Conservation (phyloP, 2,888 invertebrate species). For the Palloptera scutellata region DNA sequence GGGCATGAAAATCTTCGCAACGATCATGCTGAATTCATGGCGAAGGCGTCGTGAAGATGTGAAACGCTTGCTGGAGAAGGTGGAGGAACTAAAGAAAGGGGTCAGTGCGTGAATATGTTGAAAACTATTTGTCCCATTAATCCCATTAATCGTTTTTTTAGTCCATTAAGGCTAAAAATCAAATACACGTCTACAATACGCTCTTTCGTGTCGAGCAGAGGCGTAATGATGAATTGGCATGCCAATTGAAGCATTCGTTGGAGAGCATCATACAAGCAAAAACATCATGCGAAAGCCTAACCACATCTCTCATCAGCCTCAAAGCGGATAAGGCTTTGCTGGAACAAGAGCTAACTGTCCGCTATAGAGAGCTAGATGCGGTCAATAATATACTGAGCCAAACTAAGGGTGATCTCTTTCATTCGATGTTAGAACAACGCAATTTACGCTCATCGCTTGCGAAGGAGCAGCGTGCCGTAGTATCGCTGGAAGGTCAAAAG, state of each 20-base stretch:
- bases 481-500: constrained; percentile 46
- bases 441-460: constrained; percentile 43
- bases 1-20: constrained; percentile 51
- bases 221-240: constrained; percentile 52
- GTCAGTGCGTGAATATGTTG: constrained; percentile 43
- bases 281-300: constrained; percentile 47
- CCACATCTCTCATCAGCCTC: constrained; percentile 44
- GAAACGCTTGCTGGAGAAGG: constrained; percentile 41
- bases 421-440: constrained; percentile 46
- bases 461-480: constrained; percentile 43
- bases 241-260: constrained; percentile 45
- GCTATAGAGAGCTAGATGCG: constrained; percentile 38
- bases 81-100: constrained; percentile 44
- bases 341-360: constrained; percentile 41
- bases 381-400: constrained; percentile 41
- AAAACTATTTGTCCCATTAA: neutral
- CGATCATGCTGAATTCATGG: constrained; percentile 58
- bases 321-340: constrained; percentile 44
- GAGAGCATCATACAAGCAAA: constrained; percentile 44
- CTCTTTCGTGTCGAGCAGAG: constrained; percentile 55
- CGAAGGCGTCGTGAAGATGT: constrained; percentile 54
- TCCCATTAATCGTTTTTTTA: constrained; percentile 37
- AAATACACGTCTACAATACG: constrained; percentile 53
- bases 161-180: constrained; percentile 49
- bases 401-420: constrained; percentile 47